phyloP scores from a whole-genome alignment of 2,888 invertebrate species.

The Synanthedon tipuliformis region DNA sequence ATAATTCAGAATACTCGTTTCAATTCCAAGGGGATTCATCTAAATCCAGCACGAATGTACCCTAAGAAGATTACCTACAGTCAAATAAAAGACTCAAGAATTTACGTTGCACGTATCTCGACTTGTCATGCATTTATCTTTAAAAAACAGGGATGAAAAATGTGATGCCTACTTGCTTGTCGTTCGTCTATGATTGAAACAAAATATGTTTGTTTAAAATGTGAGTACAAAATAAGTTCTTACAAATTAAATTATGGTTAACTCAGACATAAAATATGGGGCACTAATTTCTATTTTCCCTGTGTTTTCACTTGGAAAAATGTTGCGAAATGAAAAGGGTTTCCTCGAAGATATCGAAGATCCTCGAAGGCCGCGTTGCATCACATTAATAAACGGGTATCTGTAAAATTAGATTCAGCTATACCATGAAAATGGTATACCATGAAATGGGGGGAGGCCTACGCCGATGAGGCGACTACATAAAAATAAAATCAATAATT shows the following conservation, averaged over 20 bases:
- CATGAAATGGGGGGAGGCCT: too few relatives aligned
- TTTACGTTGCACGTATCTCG: conserved; percentile 17
- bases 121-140: conserved; percentile 18
- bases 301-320: conserved; percentile 11
- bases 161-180: conserved; percentile 26
- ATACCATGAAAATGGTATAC: conserved; percentile 53
- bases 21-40: not conserved
- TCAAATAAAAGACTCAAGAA: not conserved
- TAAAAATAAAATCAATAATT: too few relatives aligned
- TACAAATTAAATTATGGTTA: conserved; percentile 27
- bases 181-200: conserved; percentile 23
- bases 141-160: conserved; percentile 32
- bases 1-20: conserved; percentile 13
- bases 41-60: not conserved
- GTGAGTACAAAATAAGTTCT: too few relatives aligned
- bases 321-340: conserved; percentile 3
- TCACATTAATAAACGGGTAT: conserved; percentile 23
- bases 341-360: conserved; percentile 33
- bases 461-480: too few relatives aligned
- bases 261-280: conserved; percentile 17
- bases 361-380: conserved; percentile 16
- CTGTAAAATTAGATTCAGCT: conserved; percentile 43
- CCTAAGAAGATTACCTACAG: not conserved
- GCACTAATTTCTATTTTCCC: conserved; percentile 25
- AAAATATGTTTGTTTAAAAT: too few relatives aligned